These are phyloP conservation scores for Pardosa pseudoannulata DNA, from an alignment of 2,888 invertebrate genomes.

Conservation along the genomic window DNA sequence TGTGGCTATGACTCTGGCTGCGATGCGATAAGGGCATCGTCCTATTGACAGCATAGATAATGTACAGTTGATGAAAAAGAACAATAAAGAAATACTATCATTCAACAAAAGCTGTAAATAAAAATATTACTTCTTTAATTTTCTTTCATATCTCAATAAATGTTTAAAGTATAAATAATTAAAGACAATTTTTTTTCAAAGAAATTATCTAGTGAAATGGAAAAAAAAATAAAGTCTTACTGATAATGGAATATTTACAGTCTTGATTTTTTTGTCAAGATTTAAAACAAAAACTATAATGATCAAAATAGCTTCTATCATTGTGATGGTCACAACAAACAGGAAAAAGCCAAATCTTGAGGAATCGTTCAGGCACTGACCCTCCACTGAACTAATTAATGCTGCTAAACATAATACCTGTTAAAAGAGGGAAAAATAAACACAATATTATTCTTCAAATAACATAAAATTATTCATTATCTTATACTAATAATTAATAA, in stretches of 20 bases:
- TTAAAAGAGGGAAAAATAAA: too few relatives aligned
- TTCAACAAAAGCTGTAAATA: conserved; percentile 51
- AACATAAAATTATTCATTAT: too few relatives aligned
- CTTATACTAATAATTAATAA: too few relatives aligned
- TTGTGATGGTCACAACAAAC: conserved; percentile 33
- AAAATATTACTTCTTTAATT: too few relatives aligned
- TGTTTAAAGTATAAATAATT: too few relatives aligned
- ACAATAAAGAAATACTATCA: conserved; percentile 43
- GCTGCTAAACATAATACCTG: conserved; percentile 43
- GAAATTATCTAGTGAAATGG: background rate
- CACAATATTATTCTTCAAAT: too few relatives aligned
- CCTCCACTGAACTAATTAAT: conserved; percentile 41
- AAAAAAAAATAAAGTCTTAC: conserved; percentile 30
- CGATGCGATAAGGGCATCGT: conserved; percentile 20
- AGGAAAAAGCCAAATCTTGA: conserved; percentile 37
- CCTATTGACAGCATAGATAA: conserved; percentile 52
- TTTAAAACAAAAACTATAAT: conserved; percentile 29
- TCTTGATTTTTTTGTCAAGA: conserved; percentile 27
- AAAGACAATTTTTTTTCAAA: too few relatives aligned
- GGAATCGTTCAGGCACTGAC: conserved; percentile 31
- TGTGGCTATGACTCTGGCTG: conserved; percentile 37
- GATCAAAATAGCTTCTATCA: conserved; percentile 44
- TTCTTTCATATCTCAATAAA: too few relatives aligned
- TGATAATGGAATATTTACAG: conserved; percentile 33
- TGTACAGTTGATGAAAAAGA: conserved; percentile 37